phyloP scores from a whole-genome alignment of 2,113 vertebrate species.

The Hiodon alosoides region DNA sequence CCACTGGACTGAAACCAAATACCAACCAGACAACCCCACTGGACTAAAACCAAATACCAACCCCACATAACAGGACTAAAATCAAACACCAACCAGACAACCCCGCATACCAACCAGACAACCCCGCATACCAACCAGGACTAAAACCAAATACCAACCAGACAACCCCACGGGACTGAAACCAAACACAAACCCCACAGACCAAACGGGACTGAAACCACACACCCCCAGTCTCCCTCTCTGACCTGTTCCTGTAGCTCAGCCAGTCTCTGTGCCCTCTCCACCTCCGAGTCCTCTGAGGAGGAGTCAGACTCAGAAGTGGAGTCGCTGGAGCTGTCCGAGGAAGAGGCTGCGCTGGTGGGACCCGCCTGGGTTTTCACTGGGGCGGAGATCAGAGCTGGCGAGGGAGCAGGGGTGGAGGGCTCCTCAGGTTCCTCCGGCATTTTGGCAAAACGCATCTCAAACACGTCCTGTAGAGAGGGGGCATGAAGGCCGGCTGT shows the following conservation, averaged over 20 bases:
- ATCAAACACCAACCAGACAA: too few relatives aligned
- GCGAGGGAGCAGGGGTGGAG: constrained; percentile 65
- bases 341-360: constrained; percentile 56
- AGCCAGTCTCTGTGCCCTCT: constrained; percentile 79
- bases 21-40: too few relatives aligned
- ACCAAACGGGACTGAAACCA: too few relatives aligned
- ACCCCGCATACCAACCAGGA: too few relatives aligned
- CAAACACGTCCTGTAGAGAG: constrained; percentile 77
- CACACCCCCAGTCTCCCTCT: neutral
- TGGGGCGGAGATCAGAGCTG: constrained; percentile 63
- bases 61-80: too few relatives aligned
- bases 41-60: too few relatives aligned
- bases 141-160: too few relatives aligned
- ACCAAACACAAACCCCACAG: too few relatives aligned
- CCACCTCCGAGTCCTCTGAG: constrained; percentile 78
- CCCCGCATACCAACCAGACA: too few relatives aligned
- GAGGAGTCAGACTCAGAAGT: constrained; percentile 84
- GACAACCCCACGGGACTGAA: too few relatives aligned
- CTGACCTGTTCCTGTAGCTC: constrained; percentile 90
- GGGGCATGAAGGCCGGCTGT: neutral
- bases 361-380: constrained; percentile 62
- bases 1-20: too few relatives aligned
- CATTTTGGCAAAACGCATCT: constrained; percentile 95
- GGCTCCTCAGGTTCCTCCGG: constrained; percentile 83
- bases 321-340: constrained; percentile 80